These are phyloP conservation scores for Rhamnusium bicolor DNA, from an alignment of 2,888 invertebrate species.

Conservation along the genomic window DNA sequence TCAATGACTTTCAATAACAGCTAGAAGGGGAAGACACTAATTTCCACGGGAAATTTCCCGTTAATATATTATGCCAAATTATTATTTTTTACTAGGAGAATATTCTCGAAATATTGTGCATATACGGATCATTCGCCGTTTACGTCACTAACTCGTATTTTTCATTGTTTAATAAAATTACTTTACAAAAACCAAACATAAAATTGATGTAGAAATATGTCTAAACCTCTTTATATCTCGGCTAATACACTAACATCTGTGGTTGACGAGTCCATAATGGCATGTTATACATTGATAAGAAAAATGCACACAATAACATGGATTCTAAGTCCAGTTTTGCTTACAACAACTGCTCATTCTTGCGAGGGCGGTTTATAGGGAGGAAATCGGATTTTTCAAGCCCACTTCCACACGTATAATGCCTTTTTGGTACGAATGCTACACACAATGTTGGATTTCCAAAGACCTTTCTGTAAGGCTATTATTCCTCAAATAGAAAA, in stretches of 20 bases:
- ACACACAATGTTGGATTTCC: slow-evolving; percentile 66
- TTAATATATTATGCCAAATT: no score
- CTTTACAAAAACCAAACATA: background rate
- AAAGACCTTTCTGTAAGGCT: slow-evolving; percentile 56
- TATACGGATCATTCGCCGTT: no score
- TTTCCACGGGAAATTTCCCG: no score
- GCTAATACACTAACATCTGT: slow-evolving; percentile 37
- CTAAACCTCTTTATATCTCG: background rate
- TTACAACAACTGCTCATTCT: slow-evolving; percentile 59
- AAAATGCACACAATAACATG: slow-evolving; percentile 47
- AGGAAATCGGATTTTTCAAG: slow-evolving; percentile 72
- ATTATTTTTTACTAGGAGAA: no score
- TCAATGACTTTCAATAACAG: no score
- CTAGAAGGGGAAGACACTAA: no score
- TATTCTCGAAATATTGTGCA: no score
- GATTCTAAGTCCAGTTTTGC: slow-evolving; percentile 51
- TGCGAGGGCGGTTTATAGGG: slow-evolving; percentile 67
- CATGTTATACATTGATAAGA: slow-evolving; percentile 50
- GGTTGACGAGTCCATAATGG: slow-evolving; percentile 52
- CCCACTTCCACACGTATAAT: slow-evolving; percentile 70
- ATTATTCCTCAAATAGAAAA: slow-evolving; percentile 55
- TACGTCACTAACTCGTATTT: no score
- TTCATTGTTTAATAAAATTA: no score
- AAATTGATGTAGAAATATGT: background rate
- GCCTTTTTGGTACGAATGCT: slow-evolving; percentile 55